These are phyloP conservation scores for Dendroctonus valens DNA, from an alignment of 1,140 invertebrate species.

Conservation along the genomic window DNA sequence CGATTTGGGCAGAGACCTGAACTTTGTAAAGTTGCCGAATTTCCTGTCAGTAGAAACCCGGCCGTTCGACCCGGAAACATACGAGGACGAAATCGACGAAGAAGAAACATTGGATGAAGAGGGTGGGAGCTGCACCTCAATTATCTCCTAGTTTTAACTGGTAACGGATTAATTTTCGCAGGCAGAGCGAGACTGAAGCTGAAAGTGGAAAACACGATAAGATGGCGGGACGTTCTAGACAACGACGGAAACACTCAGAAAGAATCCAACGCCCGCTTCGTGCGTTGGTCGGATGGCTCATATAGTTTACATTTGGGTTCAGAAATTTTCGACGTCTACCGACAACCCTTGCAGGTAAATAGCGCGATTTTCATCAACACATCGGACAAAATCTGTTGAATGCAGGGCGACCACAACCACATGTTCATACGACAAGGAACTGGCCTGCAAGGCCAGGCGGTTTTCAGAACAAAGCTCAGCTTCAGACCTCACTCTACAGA, in stretches of 20 bases:
- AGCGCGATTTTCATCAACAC: not conserved
- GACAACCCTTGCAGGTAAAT: conserved; percentile 79
- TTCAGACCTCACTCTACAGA: conserved; percentile 98
- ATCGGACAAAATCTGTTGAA: conserved; percentile 11
- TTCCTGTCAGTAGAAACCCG: conserved; percentile 89
- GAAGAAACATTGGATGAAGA: conserved; percentile 98
- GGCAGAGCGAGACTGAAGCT: conserved; percentile 66
- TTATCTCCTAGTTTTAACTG: too few species aligned
- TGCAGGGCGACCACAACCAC: conserved; percentile 92
- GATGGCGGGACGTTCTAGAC: conserved; percentile 88
- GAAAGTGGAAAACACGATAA: conserved; percentile 96
- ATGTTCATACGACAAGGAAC: conserved; percentile 94
- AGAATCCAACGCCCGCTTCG: conserved; percentile 94
- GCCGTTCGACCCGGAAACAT: conserved; percentile 92
- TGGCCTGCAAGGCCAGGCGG: conserved; percentile 94
- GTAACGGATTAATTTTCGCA: not conserved
- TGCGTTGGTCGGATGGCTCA: conserved; percentile 97
- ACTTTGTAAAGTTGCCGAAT: conserved; percentile 94
- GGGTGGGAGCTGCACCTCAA: conserved; percentile 63
- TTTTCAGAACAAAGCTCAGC: conserved; percentile 94
- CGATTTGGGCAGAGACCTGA: conserved; percentile 86
- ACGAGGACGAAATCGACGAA: conserved; percentile 99
- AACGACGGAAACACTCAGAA: conserved; percentile 80
- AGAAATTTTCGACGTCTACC: conserved; percentile 97
- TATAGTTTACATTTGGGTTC: conserved; percentile 96